Evolutionary conservation across 2,888 invertebrate species (phyloP).

Genomic region (Lasioglossum zephyrum): DNA sequence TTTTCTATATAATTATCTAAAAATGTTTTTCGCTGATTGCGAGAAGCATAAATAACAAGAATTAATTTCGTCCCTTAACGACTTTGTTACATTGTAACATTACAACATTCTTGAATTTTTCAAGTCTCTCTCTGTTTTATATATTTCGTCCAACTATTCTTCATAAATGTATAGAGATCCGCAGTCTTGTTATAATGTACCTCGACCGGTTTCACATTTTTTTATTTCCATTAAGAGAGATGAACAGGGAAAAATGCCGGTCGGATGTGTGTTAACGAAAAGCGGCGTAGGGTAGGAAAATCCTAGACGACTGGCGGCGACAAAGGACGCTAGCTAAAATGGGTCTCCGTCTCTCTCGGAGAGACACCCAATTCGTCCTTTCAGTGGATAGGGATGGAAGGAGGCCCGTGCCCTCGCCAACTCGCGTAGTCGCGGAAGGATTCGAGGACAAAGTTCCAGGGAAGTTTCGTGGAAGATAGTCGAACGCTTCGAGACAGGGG

Average conservation of each 20-base stretch:
- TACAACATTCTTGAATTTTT: too few species aligned
- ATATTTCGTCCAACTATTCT: too few species aligned
- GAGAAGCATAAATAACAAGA: too few species aligned
- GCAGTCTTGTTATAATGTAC: too few species aligned
- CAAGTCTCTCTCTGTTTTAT: too few species aligned
- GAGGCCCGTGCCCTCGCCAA: conserved; percentile 42
- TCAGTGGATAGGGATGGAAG: conserved; percentile 16
- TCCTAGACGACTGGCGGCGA: conserved; percentile 43
- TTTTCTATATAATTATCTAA: too few species aligned
- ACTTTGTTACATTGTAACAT: too few species aligned
- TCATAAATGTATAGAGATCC: too few species aligned
- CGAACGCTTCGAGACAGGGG: conserved; percentile 37
- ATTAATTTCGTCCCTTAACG: too few species aligned
- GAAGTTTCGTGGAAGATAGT: conserved; percentile 60
- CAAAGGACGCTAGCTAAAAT: conserved; percentile 55
- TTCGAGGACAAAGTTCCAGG: conserved; percentile 58
- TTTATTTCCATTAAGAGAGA: too few species aligned
- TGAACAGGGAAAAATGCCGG: not conserved
- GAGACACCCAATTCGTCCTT: conserved; percentile 54
- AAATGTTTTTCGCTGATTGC: too few species aligned
- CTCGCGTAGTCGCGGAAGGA: conserved; percentile 51
- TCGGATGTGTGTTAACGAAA: conserved; percentile 41
- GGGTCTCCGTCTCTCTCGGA: conserved; percentile 60
- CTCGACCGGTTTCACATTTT: too few species aligned
- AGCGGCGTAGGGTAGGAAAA: conserved; percentile 36